phyloP scores from a whole-genome alignment of 2,113 vertebrate genomes.

The Pedionomus torquatus region DNA sequence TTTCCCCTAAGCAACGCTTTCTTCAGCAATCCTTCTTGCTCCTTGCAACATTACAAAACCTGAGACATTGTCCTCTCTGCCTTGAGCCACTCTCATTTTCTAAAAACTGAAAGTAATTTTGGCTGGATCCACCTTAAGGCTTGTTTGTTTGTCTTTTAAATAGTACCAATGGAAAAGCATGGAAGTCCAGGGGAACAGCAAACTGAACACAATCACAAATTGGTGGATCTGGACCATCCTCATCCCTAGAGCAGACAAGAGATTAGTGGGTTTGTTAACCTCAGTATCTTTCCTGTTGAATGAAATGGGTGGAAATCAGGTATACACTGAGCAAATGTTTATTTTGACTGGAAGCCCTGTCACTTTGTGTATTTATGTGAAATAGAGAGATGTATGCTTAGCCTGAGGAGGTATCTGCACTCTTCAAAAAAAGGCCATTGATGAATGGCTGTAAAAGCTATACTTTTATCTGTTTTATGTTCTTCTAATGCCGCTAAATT shows the following conservation, averaged over 20 bases:
- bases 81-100: neutral
- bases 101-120: neutral
- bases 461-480: constrained; percentile 46
- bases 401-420: constrained; percentile 54
- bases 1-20: neutral
- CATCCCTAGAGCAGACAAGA: constrained; percentile 39
- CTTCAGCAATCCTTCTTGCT: neutral
- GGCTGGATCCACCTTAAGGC: neutral
- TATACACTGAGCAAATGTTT: constrained; percentile 42
- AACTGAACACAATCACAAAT: neutral
- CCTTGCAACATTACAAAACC: neutral
- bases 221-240: neutral
- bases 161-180: neutral
- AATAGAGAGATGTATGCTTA: constrained; percentile 51
- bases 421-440: constrained; percentile 58
- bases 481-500: constrained; percentile 38
- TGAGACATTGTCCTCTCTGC: neutral
- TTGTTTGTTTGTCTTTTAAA: constrained; percentile 6
- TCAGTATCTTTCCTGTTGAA: constrained; percentile 42
- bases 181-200: neutral
- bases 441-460: constrained; percentile 44
- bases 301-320: constrained; percentile 39
- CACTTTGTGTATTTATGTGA: constrained; percentile 61
- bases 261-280: constrained; percentile 11
- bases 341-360: constrained; percentile 65